Conservation (phyloP, 2,888 invertebrate species). For the Diabrotica balteata region DNA sequence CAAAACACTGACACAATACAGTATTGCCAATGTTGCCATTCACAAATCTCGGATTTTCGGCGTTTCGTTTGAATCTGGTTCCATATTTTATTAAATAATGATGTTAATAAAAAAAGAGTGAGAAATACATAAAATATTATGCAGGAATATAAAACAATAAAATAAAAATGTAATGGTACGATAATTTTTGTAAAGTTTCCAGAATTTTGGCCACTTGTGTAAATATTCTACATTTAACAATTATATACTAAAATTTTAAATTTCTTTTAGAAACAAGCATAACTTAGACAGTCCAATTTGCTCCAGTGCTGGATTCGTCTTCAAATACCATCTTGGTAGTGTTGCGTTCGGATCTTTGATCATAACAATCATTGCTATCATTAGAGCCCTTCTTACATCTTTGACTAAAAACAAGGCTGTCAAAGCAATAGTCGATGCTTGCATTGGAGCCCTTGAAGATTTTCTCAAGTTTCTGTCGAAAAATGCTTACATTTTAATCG, state of each 20-base stretch:
- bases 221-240: too few species aligned
- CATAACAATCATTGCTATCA: conserved; percentile 43
- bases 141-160: too few species aligned
- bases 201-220: too few species aligned
- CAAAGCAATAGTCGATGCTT: conserved; percentile 32
- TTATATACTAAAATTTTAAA: background rate
- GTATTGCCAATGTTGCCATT: too few species aligned
- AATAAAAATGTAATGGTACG: too few species aligned
- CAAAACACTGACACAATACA: too few species aligned
- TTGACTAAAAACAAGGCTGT: conserved; percentile 37
- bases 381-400: conserved; percentile 36
- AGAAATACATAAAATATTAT: too few species aligned
- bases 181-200: too few species aligned
- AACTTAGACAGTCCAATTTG: conserved; percentile 42
- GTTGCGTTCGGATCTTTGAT: conserved; percentile 46
- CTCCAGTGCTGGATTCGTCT: conserved; percentile 36
- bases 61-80: too few species aligned
- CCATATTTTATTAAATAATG: too few species aligned
- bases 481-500: conserved; percentile 49
- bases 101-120: too few species aligned
- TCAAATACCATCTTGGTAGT: conserved; percentile 46
- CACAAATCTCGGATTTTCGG: too few species aligned
- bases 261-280: conserved; percentile 41
- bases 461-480: conserved; percentile 47
- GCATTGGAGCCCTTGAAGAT: conserved; percentile 34